Evolutionary conservation across 37 sponge, comb jelly and placozoan species (phyloP).

Genomic region (Axinella damicornis): DNA sequence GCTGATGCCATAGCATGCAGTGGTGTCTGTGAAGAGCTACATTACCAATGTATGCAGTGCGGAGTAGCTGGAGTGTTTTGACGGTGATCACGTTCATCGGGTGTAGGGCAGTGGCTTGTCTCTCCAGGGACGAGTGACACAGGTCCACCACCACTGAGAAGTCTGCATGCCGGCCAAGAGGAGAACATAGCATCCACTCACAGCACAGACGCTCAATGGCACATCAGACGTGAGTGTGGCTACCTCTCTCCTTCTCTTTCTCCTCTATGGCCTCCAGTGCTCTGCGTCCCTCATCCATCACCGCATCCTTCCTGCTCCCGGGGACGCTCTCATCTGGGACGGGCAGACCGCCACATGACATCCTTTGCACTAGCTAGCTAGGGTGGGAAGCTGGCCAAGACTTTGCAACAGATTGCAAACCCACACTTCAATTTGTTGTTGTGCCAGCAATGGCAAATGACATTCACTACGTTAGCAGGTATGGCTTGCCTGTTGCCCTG

Average conservation of each 20-base stretch:
- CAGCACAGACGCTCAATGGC: neutral
- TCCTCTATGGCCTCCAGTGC: slow-evolving; percentile 11
- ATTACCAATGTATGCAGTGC: slow-evolving; percentile 50
- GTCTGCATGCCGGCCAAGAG: neutral
- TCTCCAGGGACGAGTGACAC: neutral
- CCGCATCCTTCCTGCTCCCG: neutral
- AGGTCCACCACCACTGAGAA: slow-evolving; percentile 1
- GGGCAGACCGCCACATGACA: too few relatives aligned
- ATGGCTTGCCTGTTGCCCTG: neutral
- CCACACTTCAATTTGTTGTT: too few relatives aligned
- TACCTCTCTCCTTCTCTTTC: slow-evolving; percentile 11
- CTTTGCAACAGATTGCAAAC: too few relatives aligned
- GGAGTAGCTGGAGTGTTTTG: slow-evolving; percentile 24
- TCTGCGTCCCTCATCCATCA: neutral
- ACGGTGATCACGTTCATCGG: slow-evolving; percentile 22
- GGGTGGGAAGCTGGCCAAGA: too few relatives aligned
- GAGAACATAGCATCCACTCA: too few relatives aligned
- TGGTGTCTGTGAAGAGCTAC: too few relatives aligned
- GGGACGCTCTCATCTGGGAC: neutral
- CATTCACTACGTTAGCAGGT: neutral
- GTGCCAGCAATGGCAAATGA: too few relatives aligned
- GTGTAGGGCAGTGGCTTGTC: neutral
- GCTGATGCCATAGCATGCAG: too few relatives aligned
- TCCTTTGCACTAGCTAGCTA: too few relatives aligned
- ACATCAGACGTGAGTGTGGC: too few relatives aligned